Base-by-base conservation (phyloP, 2,797 vertebrate species). In the Arctocebus calabarensis region DNA sequence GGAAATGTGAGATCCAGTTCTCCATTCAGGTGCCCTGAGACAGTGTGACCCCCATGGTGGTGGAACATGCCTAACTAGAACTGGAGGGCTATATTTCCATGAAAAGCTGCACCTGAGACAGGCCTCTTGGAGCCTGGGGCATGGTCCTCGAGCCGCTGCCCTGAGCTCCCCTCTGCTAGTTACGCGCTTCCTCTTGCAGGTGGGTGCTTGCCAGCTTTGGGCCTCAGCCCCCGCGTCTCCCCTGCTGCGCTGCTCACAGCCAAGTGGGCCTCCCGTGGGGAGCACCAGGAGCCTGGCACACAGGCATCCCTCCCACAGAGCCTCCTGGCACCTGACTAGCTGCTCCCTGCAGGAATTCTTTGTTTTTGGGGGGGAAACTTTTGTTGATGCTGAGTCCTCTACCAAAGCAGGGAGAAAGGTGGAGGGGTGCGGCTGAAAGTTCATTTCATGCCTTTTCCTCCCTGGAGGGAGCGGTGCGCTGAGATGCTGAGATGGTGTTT, bases 401-500 rank as follows among this genome's bases (percentile, higher is more conserved):
- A 75, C 7, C 23, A 48, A 82, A 86, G 48, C 3, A 91, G 59
- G 40, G 66, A 70, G 70, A 85, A 78, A 82, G 32, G 12, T 64
- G 19, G 55, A 23, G 43, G 75, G 23, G 77, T 64, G 16, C 34
- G 37, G 9, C 29, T 84, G 11, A 34, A 93, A 52, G 57, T 59
- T 71, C 48, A 88, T 68, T 85, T 68, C 55, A 90, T 57, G 34
- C 5, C 40, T 88, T 94, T 93, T 84, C 4, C 45, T 90, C 34
- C 45, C 16, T 37, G n/a, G n/a, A 45, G 79, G 71, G 29, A 25
- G 34, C 2, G 10, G 23, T 73, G 14, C 62, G n/a, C 84, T 90
- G 62, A 66, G 88, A 77, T 77, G n/a, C 84, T 90, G 62, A 66
- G 88, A 77, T 77, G 59, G 37, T 88, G 17, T 78, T 92, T 91